These are phyloP conservation scores for Falco berigora DNA, from an alignment of 2,797 vertebrate species.

Conservation along the genomic window DNA sequence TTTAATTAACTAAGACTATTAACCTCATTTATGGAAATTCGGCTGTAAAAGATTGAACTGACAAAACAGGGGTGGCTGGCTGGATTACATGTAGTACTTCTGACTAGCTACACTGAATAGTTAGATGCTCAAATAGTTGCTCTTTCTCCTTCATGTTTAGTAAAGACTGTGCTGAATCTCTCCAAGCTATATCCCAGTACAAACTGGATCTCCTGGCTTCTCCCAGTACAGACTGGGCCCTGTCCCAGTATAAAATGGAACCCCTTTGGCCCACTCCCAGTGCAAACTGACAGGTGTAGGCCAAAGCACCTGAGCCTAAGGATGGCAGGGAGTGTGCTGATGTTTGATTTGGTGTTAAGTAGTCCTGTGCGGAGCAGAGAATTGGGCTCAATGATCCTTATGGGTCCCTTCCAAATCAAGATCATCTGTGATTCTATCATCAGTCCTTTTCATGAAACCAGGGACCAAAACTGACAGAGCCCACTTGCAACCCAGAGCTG, in stretches of 20 bases:
- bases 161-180: neutral
- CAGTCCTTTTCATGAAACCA: neutral
- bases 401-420: too few species aligned
- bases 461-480: neutral
- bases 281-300: too few species aligned
- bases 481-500: neutral
- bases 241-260: too few species aligned
- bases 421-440: too few species aligned
- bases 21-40: neutral
- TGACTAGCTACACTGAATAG: neutral
- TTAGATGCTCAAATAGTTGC: neutral
- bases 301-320: too few species aligned
- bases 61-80: neutral
- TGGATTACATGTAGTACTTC: neutral
- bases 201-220: too few species aligned
- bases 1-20: neutral
- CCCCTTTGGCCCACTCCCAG: too few species aligned
- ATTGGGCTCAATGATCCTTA: too few species aligned
- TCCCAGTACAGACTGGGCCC: too few species aligned
- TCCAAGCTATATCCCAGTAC: neutral
- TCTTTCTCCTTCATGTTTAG: neutral
- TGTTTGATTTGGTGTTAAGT: too few species aligned
- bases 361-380: too few species aligned
- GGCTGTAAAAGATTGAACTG: neutral
- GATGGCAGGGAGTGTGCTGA: too few species aligned